Percentiles rank a stretch among this genome's conserved stretches.
phyloP scores from a whole-genome alignment of 2,797 vertebrate species.

The Rhabdomys pumilio region DNA sequence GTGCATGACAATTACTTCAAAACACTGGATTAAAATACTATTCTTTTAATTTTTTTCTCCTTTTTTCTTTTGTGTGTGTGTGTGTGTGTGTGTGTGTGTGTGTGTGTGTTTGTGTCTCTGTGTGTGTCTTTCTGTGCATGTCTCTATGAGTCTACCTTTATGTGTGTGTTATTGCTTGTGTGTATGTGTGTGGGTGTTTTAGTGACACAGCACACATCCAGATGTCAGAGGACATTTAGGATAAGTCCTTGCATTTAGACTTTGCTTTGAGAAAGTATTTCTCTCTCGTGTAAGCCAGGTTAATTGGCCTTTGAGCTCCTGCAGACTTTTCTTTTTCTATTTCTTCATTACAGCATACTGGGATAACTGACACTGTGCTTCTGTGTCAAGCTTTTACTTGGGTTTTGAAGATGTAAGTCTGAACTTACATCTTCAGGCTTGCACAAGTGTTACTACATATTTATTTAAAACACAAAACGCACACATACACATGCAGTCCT shows the following conservation, averaged over 20 bases:
- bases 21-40: background rate
- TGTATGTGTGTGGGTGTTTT: background rate
- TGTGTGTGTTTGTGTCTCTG: background rate
- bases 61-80: background rate
- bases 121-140: too few species aligned
- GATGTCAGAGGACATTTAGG: background rate
- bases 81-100: background rate
- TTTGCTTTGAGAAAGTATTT: background rate
- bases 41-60: background rate
- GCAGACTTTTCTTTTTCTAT: background rate
- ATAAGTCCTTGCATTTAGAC: background rate
- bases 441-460: background rate
- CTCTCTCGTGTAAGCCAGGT: too few species aligned
- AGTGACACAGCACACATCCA: background rate
- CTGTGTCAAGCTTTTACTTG: background rate
- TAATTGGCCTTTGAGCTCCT: background rate
- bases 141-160: background rate
- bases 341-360: background rate
- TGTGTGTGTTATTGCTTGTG: background rate
- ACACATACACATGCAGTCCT: too few species aligned
- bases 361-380: background rate
- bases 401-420: background rate
- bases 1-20: conserved; percentile 19
- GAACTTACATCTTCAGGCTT: background rate
- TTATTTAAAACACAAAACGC: background rate